Base-by-base conservation (phyloP, 2,888 invertebrate species). In the Luffia ferchaultella region DNA sequence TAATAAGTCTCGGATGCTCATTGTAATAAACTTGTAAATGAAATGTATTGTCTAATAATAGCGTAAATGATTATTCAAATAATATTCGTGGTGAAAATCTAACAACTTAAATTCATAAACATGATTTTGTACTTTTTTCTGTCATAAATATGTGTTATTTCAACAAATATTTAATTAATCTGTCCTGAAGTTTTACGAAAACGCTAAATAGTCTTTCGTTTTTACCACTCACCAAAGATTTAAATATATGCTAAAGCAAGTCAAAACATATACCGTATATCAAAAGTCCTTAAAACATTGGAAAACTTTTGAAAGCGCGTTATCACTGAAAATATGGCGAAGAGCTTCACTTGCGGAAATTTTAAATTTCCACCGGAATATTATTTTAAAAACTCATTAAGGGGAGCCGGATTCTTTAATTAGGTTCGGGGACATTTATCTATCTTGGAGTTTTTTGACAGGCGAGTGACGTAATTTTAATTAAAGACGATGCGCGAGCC, bases 391-490 rank as follows among this genome's bases (percentile, higher is more conserved):
- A 30, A 20, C 49, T 44, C 49, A 50, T 44, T 52, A 30, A 43
- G 19, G 16, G 42, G 18, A 48, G 18, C 5, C 49, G 18, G 52
- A 46, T 48, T 49, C 50, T 48, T 51, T 55, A 54, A 55, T 55
- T 53, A 54, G 50, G 48, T 52, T 50, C 53, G 45, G 30, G 3
- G 30, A 30, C 30, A 48, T 41, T 52, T 49, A 30, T 50, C 51
- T 48, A 48, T n/a, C n/a, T 42, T 49, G 62, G 63, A 65, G 64
- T 72, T 73, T 49, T 70, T 59, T 68, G 74, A 72, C 65, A 66
- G 64, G 61, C 67, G 61, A 65, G 60, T 64, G 66, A 68, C 73
- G 73, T 70, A 70, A 70, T 67, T 72, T 70, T 64, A 66, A 67
- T 68, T 61, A 62, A 62, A 62, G 63, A 65, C 60, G 57, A 55